These are phyloP conservation scores for Venustaconcha ellipsiformis DNA, from an alignment of 1,140 invertebrate genomes.

Conservation along the genomic window DNA sequence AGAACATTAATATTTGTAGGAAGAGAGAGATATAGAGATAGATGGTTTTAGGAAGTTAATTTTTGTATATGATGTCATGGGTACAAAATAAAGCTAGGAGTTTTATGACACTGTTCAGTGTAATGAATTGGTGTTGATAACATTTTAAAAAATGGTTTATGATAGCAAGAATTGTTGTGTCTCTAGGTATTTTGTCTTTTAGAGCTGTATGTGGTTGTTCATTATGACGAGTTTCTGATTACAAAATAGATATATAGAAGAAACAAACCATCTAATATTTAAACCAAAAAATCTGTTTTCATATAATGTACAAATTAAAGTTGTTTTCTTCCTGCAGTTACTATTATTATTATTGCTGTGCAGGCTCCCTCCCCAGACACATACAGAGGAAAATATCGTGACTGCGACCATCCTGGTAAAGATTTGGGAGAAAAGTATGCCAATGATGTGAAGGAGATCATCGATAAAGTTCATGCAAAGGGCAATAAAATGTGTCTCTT, in stretches of 20 bases:
- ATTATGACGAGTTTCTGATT: neutral
- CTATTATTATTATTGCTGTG: conserved; percentile 8
- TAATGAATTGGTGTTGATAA: too few species aligned
- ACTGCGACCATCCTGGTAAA: conserved; percentile 77
- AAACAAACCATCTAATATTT: neutral
- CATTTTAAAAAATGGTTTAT: too few species aligned
- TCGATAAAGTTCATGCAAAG: conserved; percentile 73
- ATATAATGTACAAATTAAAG: neutral
- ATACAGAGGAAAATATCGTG: conserved; percentile 90
- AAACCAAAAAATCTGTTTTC: neutral
- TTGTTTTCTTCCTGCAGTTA: neutral
- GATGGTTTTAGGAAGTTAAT: neutral
- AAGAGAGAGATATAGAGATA: too few species aligned
- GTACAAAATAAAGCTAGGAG: neutral
- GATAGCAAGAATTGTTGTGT: too few species aligned
- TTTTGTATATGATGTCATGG: neutral
- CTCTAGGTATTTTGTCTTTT: neutral
- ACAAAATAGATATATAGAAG: neutral
- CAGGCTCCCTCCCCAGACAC: conserved; percentile 93
- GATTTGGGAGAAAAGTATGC: conserved; percentile 88
- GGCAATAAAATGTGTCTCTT: conserved; percentile 81
- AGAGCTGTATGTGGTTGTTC: neutral
- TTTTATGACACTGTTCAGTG: too few species aligned
- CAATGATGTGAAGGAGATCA: conserved; percentile 84
- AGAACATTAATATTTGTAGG: too few species aligned